A percentile compares a stretch with the other conserved stretches of the same genome.
These are phyloP conservation scores for Geococcyx californianus DNA, from an alignment of 2,113 vertebrate genomes.

Conservation along the genomic window DNA sequence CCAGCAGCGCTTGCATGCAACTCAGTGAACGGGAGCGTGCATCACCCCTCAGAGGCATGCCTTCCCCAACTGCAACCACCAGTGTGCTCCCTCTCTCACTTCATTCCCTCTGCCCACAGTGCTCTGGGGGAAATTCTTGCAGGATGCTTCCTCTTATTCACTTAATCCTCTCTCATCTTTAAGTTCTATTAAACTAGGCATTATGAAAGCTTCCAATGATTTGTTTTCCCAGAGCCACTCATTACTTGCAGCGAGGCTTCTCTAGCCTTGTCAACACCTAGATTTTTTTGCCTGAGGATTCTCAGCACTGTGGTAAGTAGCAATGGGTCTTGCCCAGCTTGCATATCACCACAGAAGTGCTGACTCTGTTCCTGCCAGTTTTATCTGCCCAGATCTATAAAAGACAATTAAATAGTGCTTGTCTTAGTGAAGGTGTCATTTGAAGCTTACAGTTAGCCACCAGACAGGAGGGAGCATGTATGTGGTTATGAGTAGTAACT, in stretches of 20 bases:
- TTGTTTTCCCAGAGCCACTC: background rate
- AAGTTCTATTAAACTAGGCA: background rate
- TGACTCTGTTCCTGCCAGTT: background rate
- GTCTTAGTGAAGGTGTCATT: background rate
- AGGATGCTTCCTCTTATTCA: conserved; percentile 18
- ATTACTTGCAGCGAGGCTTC: rapidly evolving
- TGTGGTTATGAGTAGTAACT: background rate
- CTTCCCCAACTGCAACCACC: background rate
- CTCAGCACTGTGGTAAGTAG: background rate
- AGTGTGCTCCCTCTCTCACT: background rate
- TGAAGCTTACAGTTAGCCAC: background rate
- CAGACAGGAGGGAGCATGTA: background rate
- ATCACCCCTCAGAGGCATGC: background rate
- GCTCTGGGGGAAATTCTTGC: conserved; percentile 39
- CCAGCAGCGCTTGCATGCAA: background rate
- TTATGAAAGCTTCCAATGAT: background rate
- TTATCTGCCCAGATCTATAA: background rate
- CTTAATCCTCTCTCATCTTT: background rate
- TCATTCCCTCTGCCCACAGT: background rate
- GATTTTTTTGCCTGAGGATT: background rate
- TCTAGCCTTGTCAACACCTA: background rate
- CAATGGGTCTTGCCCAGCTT: background rate
- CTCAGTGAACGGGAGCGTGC: rapidly evolving
- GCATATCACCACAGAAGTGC: background rate
- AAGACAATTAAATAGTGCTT: background rate